phyloP scores from a whole-genome alignment of 2,797 vertebrate species.

The Pangasius krempfi region DNA sequence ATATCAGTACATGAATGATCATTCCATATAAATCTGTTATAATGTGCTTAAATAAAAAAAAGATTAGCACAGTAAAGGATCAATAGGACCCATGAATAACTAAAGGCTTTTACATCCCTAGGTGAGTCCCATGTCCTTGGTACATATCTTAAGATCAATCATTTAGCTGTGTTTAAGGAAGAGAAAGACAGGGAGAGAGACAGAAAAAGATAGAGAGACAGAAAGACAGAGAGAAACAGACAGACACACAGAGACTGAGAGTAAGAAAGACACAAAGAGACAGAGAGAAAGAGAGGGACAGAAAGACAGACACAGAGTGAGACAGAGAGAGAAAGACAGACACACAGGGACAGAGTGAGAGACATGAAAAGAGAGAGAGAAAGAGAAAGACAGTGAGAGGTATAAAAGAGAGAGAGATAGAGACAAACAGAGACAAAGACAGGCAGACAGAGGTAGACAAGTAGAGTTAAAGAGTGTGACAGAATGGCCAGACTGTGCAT shows the following conservation, averaged over 20 bases:
- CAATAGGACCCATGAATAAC: neutral
- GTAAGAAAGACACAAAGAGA: neutral
- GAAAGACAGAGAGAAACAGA: neutral
- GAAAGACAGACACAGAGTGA: neutral
- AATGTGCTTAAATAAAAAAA: neutral
- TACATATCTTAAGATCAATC: neutral
- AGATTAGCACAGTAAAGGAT: neutral
- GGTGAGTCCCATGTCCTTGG: neutral
- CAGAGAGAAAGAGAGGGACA: neutral
- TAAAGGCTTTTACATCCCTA: too few relatives aligned
- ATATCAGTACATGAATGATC: neutral
- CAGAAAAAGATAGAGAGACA: neutral
- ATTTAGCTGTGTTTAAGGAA: neutral
- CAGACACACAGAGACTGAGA: neutral
- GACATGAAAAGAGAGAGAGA: neutral
- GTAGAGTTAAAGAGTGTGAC: neutral
- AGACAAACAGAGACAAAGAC: neutral
- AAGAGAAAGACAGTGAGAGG: too few relatives aligned
- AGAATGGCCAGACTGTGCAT: neutral
- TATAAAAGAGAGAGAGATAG: neutral
- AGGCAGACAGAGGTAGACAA: neutral
- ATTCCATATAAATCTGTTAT: neutral
- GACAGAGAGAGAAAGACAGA: neutral
- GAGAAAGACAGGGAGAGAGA: neutral
- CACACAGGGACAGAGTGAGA: neutral